These are phyloP conservation scores for Clivina fossor DNA, from an alignment of 2,888 invertebrate genomes.

Conservation along the genomic window DNA sequence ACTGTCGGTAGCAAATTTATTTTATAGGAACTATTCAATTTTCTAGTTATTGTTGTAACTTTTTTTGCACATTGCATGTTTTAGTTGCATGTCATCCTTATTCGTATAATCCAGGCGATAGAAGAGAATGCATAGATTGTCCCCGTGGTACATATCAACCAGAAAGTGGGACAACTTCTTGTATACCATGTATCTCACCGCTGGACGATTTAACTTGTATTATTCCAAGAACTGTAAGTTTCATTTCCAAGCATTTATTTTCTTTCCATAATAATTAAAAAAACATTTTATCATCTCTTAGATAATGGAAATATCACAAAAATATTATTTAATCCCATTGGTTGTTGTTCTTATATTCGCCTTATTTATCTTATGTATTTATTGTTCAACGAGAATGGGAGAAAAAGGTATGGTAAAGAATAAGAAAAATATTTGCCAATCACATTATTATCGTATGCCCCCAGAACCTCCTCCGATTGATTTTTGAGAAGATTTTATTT, in stretches of 20 bases:
- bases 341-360: slow-evolving; percentile 21
- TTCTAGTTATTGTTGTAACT: no score
- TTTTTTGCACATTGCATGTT: no score
- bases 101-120: slow-evolving; percentile 48
- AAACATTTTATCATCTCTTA: not conserved
- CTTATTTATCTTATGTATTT: no score
- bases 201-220: slow-evolving; percentile 49
- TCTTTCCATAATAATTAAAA: slow-evolving; percentile 1
- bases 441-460: slow-evolving; percentile 19
- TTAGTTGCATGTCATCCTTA: slow-evolving; percentile 50
- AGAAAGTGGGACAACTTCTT: slow-evolving; percentile 48
- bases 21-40: no score
- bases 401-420: no score
- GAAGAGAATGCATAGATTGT: slow-evolving; percentile 48
- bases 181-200: slow-evolving; percentile 48
- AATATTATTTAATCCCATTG: slow-evolving; percentile 23
- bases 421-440: not conserved
- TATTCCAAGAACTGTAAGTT: slow-evolving; percentile 46
- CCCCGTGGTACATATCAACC: slow-evolving; percentile 51
- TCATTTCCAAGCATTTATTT: not conserved
- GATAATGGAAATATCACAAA: slow-evolving; percentile 12
- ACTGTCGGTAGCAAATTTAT: no score
- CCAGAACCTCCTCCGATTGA: slow-evolving; percentile 44
- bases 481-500: no score
- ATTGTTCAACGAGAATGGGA: not conserved